These are phyloP conservation scores for Platalea minor DNA, from an alignment of 2,797 vertebrate species.

Conservation along the genomic window DNA sequence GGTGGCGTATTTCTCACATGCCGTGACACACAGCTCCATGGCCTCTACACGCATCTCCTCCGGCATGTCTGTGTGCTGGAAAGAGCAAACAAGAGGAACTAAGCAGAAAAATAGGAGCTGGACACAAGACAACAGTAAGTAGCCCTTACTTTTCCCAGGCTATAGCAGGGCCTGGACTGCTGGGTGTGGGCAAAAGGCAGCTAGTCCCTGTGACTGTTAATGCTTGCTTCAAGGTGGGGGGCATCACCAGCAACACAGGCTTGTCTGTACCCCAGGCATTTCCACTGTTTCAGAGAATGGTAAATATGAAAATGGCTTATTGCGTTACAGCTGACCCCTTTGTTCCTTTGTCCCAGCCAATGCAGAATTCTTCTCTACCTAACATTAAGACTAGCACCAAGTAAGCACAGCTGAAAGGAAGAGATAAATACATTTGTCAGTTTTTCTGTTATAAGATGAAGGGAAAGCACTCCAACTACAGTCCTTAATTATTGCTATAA, in stretches of 20 bases:
- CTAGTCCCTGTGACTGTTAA: neutral
- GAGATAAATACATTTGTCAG: neutral
- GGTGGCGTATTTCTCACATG: conserved; percentile 93
- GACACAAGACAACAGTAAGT: neutral
- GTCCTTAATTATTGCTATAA: neutral
- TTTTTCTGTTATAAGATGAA: neutral
- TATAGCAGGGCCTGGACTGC: rapidly evolving
- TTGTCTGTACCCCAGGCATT: neutral
- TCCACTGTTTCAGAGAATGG: neutral
- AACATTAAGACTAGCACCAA: neutral
- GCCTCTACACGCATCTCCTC: conserved; percentile 96
- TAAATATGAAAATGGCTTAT: neutral
- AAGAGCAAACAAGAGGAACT: conserved; percentile 23
- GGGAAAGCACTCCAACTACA: neutral
- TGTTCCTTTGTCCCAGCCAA: neutral
- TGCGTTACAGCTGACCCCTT: neutral
- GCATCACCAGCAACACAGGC: neutral
- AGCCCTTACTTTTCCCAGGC: neutral
- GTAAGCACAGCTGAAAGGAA: neutral
- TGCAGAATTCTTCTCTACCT: neutral
- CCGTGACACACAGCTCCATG: conserved; percentile 93
- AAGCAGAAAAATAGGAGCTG: neutral
- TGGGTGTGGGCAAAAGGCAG: neutral
- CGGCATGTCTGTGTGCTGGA: conserved; percentile 95
- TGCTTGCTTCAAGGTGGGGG: neutral